Conservation (phyloP, 1,140 invertebrate genomes). For the Calycopis cecrops region DNA sequence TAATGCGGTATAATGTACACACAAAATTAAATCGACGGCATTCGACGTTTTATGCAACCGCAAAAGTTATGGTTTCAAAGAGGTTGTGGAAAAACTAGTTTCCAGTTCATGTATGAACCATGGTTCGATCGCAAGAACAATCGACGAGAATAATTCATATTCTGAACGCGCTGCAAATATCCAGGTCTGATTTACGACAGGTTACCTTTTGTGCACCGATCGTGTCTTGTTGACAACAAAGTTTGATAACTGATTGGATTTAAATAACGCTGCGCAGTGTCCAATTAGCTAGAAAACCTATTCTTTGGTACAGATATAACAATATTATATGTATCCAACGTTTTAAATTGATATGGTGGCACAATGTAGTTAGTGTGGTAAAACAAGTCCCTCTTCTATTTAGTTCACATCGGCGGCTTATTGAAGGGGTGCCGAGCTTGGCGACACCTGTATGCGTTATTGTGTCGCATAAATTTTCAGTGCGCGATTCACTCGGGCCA, state of each 20-base stretch:
- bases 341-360: constrained; percentile 25
- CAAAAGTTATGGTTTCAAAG: constrained; percentile 46
- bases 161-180: constrained; percentile 71
- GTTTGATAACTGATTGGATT: constrained; percentile 72
- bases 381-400: constrained; percentile 37
- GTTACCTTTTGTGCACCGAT: constrained; percentile 29
- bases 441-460: constrained; percentile 71
- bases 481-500: constrained; percentile 48
- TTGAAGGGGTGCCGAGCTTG: constrained; percentile 50
- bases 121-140: constrained; percentile 66
- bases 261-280: constrained; percentile 56
- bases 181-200: constrained; percentile 53
- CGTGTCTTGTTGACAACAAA: constrained; percentile 53
- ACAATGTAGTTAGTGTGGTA: constrained; percentile 10
- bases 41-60: constrained; percentile 48
- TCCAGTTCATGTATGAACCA: constrained; percentile 74
- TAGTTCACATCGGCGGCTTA: constrained; percentile 56
- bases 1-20: not conserved
- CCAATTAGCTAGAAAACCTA: too few relatives aligned
- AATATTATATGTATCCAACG: constrained; percentile 32
- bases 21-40: constrained; percentile 25
- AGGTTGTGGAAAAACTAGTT: constrained; percentile 63
- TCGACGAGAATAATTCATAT: constrained; percentile 74
- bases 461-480: constrained; percentile 64
- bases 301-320: too few relatives aligned